Percentiles rank a stretch among this genome's conserved stretches.
These are phyloP conservation scores for Halcyon badia DNA, from an alignment of 2,797 vertebrate species.

Conservation along the genomic window DNA sequence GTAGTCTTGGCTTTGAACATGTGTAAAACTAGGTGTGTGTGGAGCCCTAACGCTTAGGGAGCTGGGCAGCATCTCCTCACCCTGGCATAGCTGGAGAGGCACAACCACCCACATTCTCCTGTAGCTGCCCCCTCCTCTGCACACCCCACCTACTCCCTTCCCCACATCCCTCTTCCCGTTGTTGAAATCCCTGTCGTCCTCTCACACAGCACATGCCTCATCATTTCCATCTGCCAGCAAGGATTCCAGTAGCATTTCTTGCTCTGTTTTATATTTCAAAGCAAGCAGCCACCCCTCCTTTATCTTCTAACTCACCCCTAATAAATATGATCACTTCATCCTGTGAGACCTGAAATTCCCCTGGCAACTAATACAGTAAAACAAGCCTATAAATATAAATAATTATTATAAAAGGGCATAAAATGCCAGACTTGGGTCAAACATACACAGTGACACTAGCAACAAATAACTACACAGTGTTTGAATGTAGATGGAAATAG, in stretches of 20 bases:
- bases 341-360: slow-evolving; percentile 39
- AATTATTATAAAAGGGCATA: slow-evolving; percentile 60
- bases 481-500: slow-evolving; percentile 4
- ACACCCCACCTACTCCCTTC: not conserved
- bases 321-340: slow-evolving; percentile 31
- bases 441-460: not conserved
- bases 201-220: not conserved
- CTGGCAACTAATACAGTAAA: slow-evolving; percentile 29
- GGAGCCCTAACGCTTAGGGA: not conserved
- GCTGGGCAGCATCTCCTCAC: not conserved
- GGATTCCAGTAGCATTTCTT: not conserved
- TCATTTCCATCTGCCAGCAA: not conserved
- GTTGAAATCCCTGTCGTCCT: not conserved
- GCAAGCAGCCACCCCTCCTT: not conserved
- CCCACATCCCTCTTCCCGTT: not conserved
- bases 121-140: not conserved
- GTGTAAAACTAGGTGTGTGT: not conserved
- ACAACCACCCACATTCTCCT: not conserved
- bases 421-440: slow-evolving; percentile 35
- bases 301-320: not conserved
- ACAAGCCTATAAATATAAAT: slow-evolving; percentile 63
- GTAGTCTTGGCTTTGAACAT: not conserved
- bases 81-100: too few relatives aligned
- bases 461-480: not conserved
- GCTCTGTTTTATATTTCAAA: not conserved